phyloP scores from a whole-genome alignment of 1,140 invertebrate species.

The Hycleus cichorii region DNA sequence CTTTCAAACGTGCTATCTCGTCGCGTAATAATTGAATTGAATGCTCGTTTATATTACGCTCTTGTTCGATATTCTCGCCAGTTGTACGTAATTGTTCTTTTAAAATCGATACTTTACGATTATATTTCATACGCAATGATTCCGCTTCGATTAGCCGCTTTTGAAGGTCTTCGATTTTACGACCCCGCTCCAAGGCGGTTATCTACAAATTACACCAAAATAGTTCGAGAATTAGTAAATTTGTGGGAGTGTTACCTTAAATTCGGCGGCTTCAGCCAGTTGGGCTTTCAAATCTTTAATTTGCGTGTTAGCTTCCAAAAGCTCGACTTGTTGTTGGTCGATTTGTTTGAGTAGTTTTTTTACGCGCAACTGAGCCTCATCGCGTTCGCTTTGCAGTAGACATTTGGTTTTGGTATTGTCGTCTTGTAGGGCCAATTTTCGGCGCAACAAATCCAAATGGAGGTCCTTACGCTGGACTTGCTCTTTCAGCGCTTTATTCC shows the following conservation, averaged over 20 bases:
- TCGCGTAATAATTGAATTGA: constrained; percentile 59
- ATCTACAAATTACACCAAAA: constrained; percentile 47
- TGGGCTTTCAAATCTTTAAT: constrained; percentile 70
- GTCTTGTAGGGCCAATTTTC: constrained; percentile 77
- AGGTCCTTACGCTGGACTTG: constrained; percentile 85
- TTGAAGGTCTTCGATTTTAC: constrained; percentile 77
- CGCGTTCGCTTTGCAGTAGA: constrained; percentile 57
- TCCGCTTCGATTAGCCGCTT: constrained; percentile 67
- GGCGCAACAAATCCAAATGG: constrained; percentile 78
- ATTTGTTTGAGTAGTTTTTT: constrained; percentile 71
- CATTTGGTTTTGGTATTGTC: constrained; percentile 61
- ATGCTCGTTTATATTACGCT: constrained; percentile 60
- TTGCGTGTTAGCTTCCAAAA: constrained; percentile 62
- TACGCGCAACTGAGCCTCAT: constrained; percentile 64
- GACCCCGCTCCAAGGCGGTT: constrained; percentile 67
- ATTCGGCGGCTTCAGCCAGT: constrained; percentile 72
- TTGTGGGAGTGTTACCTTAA: constrained; percentile 52
- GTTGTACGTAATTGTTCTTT: constrained; percentile 61
- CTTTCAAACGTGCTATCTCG: constrained; percentile 63
- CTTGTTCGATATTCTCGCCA: constrained; percentile 59
- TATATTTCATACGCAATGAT: constrained; percentile 59
- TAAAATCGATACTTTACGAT: constrained; percentile 59
- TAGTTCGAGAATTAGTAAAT: not conserved
- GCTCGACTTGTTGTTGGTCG: constrained; percentile 63
- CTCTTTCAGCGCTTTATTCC: constrained; percentile 73